Base-by-base conservation (phyloP, 1,140 invertebrate species). In the Pararge aegeria region DNA sequence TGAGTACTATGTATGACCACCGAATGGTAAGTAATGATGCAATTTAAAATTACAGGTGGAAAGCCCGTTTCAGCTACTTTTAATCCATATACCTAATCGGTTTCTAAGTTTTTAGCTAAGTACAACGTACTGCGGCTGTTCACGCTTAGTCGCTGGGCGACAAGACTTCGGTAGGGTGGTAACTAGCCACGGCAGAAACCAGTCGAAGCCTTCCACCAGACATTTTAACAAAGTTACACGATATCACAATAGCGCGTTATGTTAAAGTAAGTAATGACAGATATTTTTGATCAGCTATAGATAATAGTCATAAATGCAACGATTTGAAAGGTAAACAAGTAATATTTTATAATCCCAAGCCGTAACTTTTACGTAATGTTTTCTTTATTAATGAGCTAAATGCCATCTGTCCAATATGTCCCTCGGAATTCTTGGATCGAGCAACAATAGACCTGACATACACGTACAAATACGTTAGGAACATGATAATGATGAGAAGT, bases 381-480 rank as follows among this genome's bases (percentile, higher is more conserved):
- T 60, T 42, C 55, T 74, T 81, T 70, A 81, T 81, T 81, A 63
- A 77, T 75, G 70, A 68, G 75, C 75, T 59, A 61, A 78, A 61
- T 49, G 12, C 55, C 73, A 44, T 55, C 61, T 68, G 68, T 70
- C 69, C 63, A 65, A 57, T 54, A 54, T 56, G 49, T 69, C 48
- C 38, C 34, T 38, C 18, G n/a, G 16, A 46, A 55, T 60, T 63
- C 48, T 53, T 15, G 20, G 29, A 67, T 74, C 60, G 50, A 63
- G 63, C 58, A 73, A 75, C 66, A 59, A 70, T 63, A 60, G 59
- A 40, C 60, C 63, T 68, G 68, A 74, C 66, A 72, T 42, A 68
- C 60, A 70, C 59, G 62, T 75, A 75, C 66, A 73, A 70, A 66
- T 73, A 66, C 56, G 57, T 68, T 64, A 73, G 58, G 62, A 51